These are phyloP conservation scores for Pterois miles DNA, from an alignment of 2,797 vertebrate species.

Conservation along the genomic window DNA sequence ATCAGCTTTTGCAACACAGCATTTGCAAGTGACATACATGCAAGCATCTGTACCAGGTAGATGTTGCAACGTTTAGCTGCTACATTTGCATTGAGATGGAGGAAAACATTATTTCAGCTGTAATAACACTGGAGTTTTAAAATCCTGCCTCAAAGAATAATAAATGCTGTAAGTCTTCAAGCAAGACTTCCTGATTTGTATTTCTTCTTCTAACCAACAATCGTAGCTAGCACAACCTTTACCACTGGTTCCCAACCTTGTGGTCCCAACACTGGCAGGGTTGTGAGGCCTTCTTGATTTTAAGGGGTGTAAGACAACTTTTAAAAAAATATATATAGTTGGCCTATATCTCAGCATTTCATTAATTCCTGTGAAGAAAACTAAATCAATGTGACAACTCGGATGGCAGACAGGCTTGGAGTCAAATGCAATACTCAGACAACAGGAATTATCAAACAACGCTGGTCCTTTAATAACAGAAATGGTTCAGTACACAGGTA, in stretches of 20 bases:
- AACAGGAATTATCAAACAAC: too few relatives aligned
- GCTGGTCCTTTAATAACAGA: too few relatives aligned
- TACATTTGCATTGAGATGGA: not conserved
- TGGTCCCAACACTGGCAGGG: fast-evolving
- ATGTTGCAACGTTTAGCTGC: not conserved
- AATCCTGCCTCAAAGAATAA: not conserved
- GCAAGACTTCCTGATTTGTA: not conserved
- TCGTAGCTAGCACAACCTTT: not conserved
- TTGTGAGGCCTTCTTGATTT: too few relatives aligned
- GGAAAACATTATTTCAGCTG: not conserved
- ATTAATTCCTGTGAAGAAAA: too few relatives aligned
- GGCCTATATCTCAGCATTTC: too few relatives aligned
- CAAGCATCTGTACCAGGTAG: not conserved
- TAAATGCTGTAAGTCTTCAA: not conserved
- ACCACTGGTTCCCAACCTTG: too few relatives aligned
- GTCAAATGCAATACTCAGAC: too few relatives aligned
- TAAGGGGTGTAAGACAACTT: too few relatives aligned
- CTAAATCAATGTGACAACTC: too few relatives aligned
- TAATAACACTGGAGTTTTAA: not conserved
- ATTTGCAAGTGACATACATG: not conserved
- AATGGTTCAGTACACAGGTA: too few relatives aligned
- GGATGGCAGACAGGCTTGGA: too few relatives aligned
- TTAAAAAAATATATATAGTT: too few relatives aligned
- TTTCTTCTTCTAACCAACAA: not conserved
- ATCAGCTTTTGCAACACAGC: not conserved